Conservation (phyloP, 2,797 vertebrate genomes). For the Odontamblyopus lacepedii region DNA sequence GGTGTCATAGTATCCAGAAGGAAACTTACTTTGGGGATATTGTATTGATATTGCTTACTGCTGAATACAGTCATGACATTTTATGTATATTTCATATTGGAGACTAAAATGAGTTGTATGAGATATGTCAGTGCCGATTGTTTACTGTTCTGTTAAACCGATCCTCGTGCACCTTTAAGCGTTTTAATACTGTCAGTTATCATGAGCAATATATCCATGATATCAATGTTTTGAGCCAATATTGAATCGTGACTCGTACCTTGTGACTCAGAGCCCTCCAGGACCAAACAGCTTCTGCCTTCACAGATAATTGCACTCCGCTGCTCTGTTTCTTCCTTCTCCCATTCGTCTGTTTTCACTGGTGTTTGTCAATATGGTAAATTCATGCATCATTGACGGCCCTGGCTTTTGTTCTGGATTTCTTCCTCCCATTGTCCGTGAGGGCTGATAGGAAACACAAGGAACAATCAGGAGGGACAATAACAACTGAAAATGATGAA, state of each 20-base stretch:
- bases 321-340: conserved; percentile 12
- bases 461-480: conserved; percentile 39
- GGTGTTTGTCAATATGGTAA: conserved; percentile 60
- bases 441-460: conserved; percentile 58
- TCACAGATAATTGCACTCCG: conserved; percentile 65
- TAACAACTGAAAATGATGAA: conserved; percentile 41
- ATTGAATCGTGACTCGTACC: background rate
- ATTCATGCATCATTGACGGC: conserved; percentile 54
- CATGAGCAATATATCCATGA: too few relatives aligned
- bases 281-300: conserved; percentile 53
- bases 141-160: too few relatives aligned
- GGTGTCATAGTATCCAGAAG: too few relatives aligned
- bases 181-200: too few relatives aligned
- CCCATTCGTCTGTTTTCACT: conserved; percentile 29
- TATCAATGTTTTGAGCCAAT: background rate
- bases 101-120: too few relatives aligned
- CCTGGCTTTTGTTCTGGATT: conserved; percentile 50
- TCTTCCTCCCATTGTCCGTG: conserved; percentile 28
- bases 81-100: too few relatives aligned
- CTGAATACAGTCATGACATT: too few relatives aligned
- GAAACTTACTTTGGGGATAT: too few relatives aligned
- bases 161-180: too few relatives aligned
- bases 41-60: too few relatives aligned
- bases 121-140: too few relatives aligned
- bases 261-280: background rate